Conservation (phyloP, 2,113 vertebrate species). For the Indicator indicator region DNA sequence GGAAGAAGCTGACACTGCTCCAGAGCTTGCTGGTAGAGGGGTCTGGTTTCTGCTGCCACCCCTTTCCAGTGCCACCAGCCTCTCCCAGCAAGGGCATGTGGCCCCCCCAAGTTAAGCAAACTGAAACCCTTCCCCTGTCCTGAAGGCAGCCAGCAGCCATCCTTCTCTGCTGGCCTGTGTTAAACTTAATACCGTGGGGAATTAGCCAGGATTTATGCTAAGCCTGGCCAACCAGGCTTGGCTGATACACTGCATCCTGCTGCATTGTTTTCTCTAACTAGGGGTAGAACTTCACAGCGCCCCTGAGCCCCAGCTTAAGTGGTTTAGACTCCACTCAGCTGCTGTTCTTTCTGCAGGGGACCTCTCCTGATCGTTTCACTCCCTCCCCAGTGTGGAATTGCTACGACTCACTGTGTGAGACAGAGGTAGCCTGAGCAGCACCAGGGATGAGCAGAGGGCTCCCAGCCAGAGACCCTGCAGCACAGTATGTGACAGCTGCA, state of each 20-base stretch:
- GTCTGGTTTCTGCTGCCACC: neutral
- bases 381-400: neutral
- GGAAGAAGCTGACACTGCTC: neutral
- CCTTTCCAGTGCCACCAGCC: neutral
- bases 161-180: neutral
- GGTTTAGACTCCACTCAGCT: conserved; percentile 36
- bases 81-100: accelerated
- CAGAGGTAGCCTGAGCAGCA: neutral
- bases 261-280: neutral
- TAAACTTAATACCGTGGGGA: neutral
- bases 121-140: too few relatives aligned
- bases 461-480: neutral
- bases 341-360: neutral
- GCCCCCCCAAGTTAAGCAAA: neutral
- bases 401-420: accelerated
- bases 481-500: neutral
- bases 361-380: conserved; percentile 15
- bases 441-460: neutral
- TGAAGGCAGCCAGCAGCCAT: accelerated
- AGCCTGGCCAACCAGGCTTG: neutral
- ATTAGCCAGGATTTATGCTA: neutral
- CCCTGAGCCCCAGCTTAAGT: neutral
- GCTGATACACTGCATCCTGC: neutral
- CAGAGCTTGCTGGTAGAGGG: neutral
- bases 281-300: neutral